These are phyloP conservation scores for Gadus macrocephalus DNA, from an alignment of 2,113 vertebrate genomes.

Conservation along the genomic window DNA sequence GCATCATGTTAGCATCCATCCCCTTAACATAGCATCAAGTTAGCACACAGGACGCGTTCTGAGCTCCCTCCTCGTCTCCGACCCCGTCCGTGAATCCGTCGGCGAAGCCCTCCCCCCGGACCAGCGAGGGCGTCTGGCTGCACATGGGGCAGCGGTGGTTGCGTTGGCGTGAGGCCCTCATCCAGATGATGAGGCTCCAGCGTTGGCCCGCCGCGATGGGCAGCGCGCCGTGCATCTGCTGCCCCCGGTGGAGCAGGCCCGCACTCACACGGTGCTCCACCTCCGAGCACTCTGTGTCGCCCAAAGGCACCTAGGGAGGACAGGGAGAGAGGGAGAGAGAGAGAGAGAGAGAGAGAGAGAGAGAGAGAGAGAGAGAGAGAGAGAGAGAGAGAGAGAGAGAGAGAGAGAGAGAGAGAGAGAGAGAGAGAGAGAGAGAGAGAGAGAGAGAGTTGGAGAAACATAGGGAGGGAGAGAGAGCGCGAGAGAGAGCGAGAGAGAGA, in stretches of 20 bases:
- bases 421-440: no score
- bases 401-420: no score
- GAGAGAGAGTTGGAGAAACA: no score
- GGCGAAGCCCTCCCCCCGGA: conserved; percentile 77
- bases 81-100: conserved; percentile 82
- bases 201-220: conserved; percentile 84
- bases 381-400: no score
- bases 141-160: conserved; percentile 94
- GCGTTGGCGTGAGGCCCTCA: conserved; percentile 80
- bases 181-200: conserved; percentile 95
- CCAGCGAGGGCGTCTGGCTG: conserved; percentile 71
- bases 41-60: conserved; percentile 38
- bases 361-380: no score
- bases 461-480: not conserved
- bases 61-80: not conserved
- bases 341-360: no score
- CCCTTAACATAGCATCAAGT: conserved; percentile 27
- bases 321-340: not conserved
- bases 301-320: conserved; percentile 71
- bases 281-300: conserved; percentile 75
- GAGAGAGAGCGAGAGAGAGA: conserved; percentile 8
- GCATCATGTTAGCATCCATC: no score
- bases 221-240: conserved; percentile 89
- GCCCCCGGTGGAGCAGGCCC: conserved; percentile 87
- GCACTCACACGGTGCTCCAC: conserved; percentile 73